phyloP scores from a whole-genome alignment of 2,113 vertebrate species.

The Pterocles gutturalis region DNA sequence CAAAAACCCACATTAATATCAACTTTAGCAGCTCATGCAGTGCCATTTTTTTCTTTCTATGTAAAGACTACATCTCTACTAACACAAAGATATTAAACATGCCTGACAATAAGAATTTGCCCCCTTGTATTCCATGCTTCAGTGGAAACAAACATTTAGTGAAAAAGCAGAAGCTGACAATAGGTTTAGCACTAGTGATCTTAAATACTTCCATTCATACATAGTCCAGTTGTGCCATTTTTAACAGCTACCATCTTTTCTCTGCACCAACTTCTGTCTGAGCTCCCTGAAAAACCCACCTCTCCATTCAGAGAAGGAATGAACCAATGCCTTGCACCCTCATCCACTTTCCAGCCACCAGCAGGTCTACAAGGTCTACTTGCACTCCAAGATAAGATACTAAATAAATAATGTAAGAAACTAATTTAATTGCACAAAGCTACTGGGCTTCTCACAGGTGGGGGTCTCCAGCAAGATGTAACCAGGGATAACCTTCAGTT shows the following conservation, averaged over 20 bases:
- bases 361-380: neutral
- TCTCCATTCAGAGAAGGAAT: neutral
- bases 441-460: neutral
- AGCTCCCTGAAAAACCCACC: neutral
- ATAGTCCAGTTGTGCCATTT: neutral
- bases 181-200: constrained; percentile 4
- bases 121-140: constrained; percentile 68
- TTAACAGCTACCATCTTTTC: neutral
- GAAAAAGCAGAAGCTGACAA: constrained; percentile 53
- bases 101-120: constrained; percentile 23
- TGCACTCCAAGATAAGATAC: neutral
- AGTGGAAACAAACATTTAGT: constrained; percentile 67
- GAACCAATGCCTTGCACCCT: neutral
- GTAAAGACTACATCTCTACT: neutral
- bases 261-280: neutral
- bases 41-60: neutral
- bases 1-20: constrained; percentile 55
- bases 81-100: constrained; percentile 57
- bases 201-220: neutral
- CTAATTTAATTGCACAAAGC: neutral
- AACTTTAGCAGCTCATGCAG: constrained; percentile 69
- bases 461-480: neutral
- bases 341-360: neutral
- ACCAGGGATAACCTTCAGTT: neutral
- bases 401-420: neutral